A percentile compares a stretch with the other conserved stretches of the same genome.
phyloP scores from a whole-genome alignment of 2,113 vertebrate species.

The Strigops habroptila region DNA sequence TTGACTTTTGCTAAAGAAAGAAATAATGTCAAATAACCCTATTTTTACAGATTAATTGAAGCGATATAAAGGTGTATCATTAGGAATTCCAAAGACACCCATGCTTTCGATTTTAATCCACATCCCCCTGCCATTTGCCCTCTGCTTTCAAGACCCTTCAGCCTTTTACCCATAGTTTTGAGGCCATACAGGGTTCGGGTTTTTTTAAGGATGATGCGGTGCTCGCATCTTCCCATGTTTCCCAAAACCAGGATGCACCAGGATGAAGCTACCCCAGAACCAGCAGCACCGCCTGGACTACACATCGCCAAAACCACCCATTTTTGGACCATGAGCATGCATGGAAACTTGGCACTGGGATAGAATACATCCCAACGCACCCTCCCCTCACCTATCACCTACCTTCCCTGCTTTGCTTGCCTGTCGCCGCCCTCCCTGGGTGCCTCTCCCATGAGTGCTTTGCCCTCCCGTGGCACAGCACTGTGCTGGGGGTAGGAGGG shows the following conservation, averaged over 20 bases:
- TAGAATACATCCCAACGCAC: fast-evolving
- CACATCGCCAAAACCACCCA: not conserved
- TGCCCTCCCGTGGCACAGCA: not conserved
- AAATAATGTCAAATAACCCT: fast-evolving
- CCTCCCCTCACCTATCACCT: not conserved
- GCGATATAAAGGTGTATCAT: fast-evolving
- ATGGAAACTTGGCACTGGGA: fast-evolving
- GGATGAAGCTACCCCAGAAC: not conserved
- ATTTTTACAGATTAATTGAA: not conserved
- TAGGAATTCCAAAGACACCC: not conserved
- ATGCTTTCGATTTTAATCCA: fast-evolving
- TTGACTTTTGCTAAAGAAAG: not conserved
- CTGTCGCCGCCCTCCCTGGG: not conserved
- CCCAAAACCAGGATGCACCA: fast-evolving
- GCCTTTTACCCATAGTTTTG: fast-evolving
- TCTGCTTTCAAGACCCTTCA: not conserved
- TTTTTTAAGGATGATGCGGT: not conserved
- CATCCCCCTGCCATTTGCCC: not conserved
- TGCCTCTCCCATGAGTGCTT: not conserved
- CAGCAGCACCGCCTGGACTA: fast-evolving
- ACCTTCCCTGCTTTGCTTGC: not conserved
- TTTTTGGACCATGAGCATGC: fast-evolving
- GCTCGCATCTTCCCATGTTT: fast-evolving
- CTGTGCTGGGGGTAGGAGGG: not conserved
- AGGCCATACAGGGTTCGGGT: fast-evolving